phyloP scores from a whole-genome alignment of 1,140 invertebrate species.

The Neuroterus valhalla region DNA sequence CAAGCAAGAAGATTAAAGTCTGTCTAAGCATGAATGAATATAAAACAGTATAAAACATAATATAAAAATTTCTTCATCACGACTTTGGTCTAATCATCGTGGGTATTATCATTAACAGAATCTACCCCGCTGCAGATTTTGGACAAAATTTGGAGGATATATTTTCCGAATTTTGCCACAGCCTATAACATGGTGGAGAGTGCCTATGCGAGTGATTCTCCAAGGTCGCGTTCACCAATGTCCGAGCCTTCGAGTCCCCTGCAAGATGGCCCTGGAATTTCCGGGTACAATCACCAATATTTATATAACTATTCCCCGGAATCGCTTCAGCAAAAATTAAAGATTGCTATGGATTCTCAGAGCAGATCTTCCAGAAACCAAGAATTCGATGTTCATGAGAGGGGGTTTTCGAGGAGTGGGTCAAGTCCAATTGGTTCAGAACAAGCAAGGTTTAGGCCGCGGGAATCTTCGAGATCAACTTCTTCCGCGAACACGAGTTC shows the following conservation, averaged over 20 bases:
- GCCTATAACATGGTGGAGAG: conserved; percentile 69
- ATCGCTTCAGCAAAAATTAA: conserved; percentile 53
- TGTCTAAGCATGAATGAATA: too few species aligned
- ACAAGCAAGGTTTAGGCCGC: conserved; percentile 48
- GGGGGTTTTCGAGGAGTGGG: conserved; percentile 54
- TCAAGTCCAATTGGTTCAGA: conserved; percentile 46
- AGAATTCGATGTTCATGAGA: conserved; percentile 48
- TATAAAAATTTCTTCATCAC: too few species aligned
- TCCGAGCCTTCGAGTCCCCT: conserved; percentile 66
- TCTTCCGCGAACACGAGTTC: conserved; percentile 73
- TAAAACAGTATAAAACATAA: too few species aligned
- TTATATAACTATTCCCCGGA: conserved; percentile 64
- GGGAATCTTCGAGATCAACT: conserved; percentile 56
- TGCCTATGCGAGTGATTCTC: conserved; percentile 66
- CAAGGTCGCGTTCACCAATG: conserved; percentile 71
- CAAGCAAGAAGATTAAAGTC: too few species aligned
- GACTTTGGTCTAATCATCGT: too few species aligned
- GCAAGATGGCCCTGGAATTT: conserved; percentile 62
- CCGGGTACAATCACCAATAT: conserved; percentile 57
- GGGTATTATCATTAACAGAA: too few species aligned
- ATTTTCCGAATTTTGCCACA: neutral
- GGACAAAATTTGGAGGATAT: neutral
- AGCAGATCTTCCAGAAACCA: conserved; percentile 39
- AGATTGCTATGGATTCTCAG: conserved; percentile 48
- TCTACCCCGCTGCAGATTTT: neutral